phyloP scores from a whole-genome alignment of 2,113 vertebrate genomes.

The Hypocryptadius cinnamomeus region DNA sequence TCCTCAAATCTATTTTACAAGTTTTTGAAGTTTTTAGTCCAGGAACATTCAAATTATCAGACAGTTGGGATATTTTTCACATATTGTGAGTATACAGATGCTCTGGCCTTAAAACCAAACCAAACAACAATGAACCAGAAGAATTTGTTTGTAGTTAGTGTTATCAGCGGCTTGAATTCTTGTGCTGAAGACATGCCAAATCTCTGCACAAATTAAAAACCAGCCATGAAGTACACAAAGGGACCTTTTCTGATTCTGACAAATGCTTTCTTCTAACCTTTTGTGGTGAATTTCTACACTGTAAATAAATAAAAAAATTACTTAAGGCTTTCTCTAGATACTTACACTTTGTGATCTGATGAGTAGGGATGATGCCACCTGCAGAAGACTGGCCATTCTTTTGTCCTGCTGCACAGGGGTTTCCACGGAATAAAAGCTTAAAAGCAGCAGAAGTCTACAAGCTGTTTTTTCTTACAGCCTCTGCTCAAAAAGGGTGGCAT shows the following conservation, averaged over 20 bases:
- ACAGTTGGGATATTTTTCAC: not conserved
- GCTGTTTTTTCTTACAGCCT: not conserved
- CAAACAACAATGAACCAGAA: not conserved
- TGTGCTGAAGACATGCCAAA: not conserved
- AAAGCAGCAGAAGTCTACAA: not conserved
- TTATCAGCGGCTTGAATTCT: not conserved
- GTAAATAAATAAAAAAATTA: not conserved
- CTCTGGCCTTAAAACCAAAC: not conserved
- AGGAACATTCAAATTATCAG: not conserved
- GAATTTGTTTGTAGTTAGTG: not conserved
- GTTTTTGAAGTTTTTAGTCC: not conserved
- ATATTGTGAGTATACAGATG: not conserved
- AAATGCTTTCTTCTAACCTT: not conserved
- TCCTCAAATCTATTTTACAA: not conserved
- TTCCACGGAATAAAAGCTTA: not conserved
- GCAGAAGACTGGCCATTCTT: not conserved
- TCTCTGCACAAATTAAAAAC: not conserved
- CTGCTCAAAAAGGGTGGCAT: not conserved
- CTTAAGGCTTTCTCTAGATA: not conserved
- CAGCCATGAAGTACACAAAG: not conserved
- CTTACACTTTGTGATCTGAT: not conserved
- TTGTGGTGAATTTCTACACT: not conserved
- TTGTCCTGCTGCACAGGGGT: rapidly evolving
- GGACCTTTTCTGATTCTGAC: not conserved
- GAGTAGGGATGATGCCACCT: not conserved